Base-by-base conservation (phyloP, 2,113 vertebrate genomes). In the Protobothrops mucrosquamatus region DNA sequence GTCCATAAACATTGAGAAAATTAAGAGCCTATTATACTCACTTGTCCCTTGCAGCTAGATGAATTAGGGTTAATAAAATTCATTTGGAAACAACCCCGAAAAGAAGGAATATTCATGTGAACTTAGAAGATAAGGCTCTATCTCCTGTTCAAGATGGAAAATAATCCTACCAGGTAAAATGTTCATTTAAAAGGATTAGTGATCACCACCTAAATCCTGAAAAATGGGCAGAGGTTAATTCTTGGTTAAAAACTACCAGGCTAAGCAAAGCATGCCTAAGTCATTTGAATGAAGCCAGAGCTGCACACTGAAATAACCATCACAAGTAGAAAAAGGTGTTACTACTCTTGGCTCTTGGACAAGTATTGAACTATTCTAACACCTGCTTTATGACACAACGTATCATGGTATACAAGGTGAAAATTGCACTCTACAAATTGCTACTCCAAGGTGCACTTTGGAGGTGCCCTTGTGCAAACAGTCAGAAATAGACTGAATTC, bases 1-100 rank as follows among this genome's bases (percentile, higher is more conserved):
- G 56, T 51, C 85, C 51, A 74, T 88, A 91, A 74, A 56, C 91
- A 51, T 57, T 90, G 93, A 91, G 92, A 64, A 93, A 94, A 89
- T 2, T 0, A 11, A 89, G 92, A 93, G 55, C 85, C 85, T 89
- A 95, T 92, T 92, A 26, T 94, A 92, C 91, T 93, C 48, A 26
- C 89, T 91, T 90, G 94, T 61, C 51, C 9, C 87, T 87, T 51
- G 52, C 94, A 93, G 93, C 92, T n/a, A 92, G 89, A 93, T 96
- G 94, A 95, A 94, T 11, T 87, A 0, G 7, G 46, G 69, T 56
- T 0, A 54, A 95, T 95, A 92, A 92, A 86, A 2, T 54, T 46
- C 8, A 48, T 52, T 57, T 89, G 64, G 87, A 89, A 89, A 57
- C 15, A 89, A 22, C 85, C n/a, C n/a, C 20, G 29, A 64, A 92